Conservation (phyloP, 2,888 invertebrate genomes). For the Brachyopa scutellaris region DNA sequence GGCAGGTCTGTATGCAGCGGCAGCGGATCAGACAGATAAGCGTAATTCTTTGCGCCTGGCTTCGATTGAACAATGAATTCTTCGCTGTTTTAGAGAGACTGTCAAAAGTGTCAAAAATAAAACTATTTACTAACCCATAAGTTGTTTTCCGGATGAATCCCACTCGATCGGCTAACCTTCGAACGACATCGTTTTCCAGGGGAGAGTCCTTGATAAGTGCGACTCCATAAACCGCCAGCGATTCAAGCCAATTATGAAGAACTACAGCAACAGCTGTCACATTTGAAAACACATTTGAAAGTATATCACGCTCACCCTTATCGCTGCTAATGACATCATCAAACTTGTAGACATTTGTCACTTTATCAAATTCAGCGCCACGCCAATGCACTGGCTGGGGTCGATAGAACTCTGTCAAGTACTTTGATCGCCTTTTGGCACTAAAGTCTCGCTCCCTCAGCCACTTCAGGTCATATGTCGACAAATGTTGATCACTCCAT, state of each 20-base stretch:
- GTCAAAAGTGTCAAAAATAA: neutral
- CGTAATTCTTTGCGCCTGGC: conserved; percentile 87
- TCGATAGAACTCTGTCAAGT: conserved; percentile 83
- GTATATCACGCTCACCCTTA: conserved; percentile 80
- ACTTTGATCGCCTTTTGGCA: conserved; percentile 81
- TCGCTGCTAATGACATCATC: conserved; percentile 83
- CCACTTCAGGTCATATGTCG: conserved; percentile 84
- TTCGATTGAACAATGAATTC: conserved; percentile 87
- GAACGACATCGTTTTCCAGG: conserved; percentile 83
- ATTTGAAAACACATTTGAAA: neutral
- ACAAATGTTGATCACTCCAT: conserved; percentile 86
- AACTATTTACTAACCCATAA: conserved; percentile 84
- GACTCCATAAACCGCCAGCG: conserved; percentile 86
- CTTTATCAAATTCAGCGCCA: conserved; percentile 82
- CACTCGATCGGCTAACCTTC: conserved; percentile 85
- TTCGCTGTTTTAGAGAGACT: conserved; percentile 82
- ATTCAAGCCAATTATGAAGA: conserved; percentile 84
- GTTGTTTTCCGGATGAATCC: conserved; percentile 88
- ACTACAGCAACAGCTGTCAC: conserved; percentile 31
- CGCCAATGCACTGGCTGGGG: conserved; percentile 84
- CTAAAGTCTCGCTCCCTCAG: conserved; percentile 84
- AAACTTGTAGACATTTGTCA: conserved; percentile 83
- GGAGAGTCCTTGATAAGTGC: conserved; percentile 85
- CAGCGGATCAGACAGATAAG: conserved; percentile 86
- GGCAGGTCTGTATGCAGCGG: conserved; percentile 90